A percentile compares a stretch with the other conserved stretches of the same genome.
phyloP scores from a whole-genome alignment of 2,888 invertebrate genomes.

The Platerodrilus igneus region DNA sequence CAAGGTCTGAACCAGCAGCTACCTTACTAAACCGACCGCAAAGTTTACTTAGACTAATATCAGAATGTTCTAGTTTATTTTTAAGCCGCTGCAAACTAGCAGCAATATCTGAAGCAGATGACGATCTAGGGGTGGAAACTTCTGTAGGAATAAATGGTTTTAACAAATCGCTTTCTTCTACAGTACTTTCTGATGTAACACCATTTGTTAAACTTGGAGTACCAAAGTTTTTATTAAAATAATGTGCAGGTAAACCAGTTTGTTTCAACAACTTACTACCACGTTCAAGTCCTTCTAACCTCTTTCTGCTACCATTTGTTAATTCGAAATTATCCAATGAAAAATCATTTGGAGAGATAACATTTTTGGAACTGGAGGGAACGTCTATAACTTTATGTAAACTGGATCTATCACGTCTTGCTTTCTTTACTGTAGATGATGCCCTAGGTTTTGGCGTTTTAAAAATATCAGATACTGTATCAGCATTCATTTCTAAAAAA shows the following conservation, averaged over 20 bases:
- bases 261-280: conserved; percentile 30
- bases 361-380: conserved; percentile 7
- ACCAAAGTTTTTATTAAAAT: conserved; percentile 24
- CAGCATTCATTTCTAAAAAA: too few species aligned
- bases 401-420: conserved; percentile 27
- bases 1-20: conserved; percentile 17
- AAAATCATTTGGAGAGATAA: conserved; percentile 5
- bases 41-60: conserved; percentile 33
- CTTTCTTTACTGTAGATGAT: conserved; percentile 45
- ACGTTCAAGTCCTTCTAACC: conserved; percentile 27
- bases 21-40: conserved; percentile 31
- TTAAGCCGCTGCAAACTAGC: conserved; percentile 30
- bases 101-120: conserved; percentile 20
- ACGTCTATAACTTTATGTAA: conserved; percentile 10
- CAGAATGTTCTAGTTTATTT: conserved; percentile 30
- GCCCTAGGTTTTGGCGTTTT: conserved; percentile 48
- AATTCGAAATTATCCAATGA: conserved; percentile 14
- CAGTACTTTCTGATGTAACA: conserved; percentile 33
- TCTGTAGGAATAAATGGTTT: conserved; percentile 19
- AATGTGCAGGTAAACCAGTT: conserved; percentile 35
- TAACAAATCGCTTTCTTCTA: conserved; percentile 40
- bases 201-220: neutral
- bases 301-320: conserved; percentile 32
- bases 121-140: conserved; percentile 37
- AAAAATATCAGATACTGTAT: too few species aligned